Evolutionary conservation across 1,140 invertebrate genomes (phyloP).

Genomic region (Drosophila lowei): DNA sequence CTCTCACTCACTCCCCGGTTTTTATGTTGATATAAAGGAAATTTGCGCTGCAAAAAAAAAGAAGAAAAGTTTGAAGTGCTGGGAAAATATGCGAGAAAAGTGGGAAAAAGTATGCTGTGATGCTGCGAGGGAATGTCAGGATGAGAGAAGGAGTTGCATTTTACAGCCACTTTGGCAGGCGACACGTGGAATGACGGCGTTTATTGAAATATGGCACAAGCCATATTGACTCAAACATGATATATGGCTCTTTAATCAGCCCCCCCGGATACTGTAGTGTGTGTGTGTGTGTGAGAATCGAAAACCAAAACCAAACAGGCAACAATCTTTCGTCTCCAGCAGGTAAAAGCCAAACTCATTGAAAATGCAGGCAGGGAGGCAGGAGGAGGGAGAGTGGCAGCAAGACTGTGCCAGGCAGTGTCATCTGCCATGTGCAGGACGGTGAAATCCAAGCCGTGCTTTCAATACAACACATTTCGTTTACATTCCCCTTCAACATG

Average conservation of each 20-base stretch:
- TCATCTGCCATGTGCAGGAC: constrained; percentile 30
- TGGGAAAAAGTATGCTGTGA: constrained; percentile 10
- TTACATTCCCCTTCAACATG: constrained; percentile 41
- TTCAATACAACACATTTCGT: constrained; percentile 65
- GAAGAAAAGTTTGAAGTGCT: constrained; percentile 43
- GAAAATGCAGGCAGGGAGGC: constrained; percentile 22
- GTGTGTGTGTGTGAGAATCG: not conserved
- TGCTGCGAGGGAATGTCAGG: not conserved
- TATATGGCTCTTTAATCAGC: constrained; percentile 38
- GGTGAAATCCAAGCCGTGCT: constrained; percentile 56
- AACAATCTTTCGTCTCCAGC: constrained; percentile 7
- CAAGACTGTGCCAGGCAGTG: not conserved
- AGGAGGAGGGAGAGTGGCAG: not conserved
- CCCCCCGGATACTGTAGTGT: not conserved
- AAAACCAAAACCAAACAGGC: constrained; percentile 8
- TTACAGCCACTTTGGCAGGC: constrained; percentile 66
- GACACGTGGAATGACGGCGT: constrained; percentile 42
- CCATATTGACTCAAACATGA: constrained; percentile 41
- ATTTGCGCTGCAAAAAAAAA: constrained; percentile 36
- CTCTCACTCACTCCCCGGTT: constrained; percentile 3
- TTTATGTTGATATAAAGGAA: constrained; percentile 35
- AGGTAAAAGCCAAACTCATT: constrained; percentile 47
- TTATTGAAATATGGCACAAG: constrained; percentile 62
- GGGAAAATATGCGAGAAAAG: constrained; percentile 39
- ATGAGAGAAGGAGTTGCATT: constrained; percentile 34